Conservation (phyloP, 2,888 invertebrate species). For the Tanypteryx hageni region DNA sequence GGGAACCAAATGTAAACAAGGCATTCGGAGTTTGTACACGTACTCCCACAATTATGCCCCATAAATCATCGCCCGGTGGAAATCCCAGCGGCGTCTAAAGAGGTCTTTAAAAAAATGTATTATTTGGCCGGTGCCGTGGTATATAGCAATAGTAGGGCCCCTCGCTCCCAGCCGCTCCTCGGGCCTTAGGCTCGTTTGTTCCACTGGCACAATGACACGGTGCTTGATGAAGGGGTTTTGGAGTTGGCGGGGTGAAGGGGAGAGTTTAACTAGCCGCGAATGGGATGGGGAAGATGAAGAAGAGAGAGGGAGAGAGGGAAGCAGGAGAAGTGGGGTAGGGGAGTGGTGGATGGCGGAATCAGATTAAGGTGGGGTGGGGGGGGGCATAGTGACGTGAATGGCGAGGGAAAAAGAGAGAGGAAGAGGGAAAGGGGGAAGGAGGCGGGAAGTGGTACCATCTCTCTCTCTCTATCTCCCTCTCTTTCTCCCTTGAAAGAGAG, state of each 20-base stretch:
- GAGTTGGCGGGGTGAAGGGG: neutral
- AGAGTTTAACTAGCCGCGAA: neutral
- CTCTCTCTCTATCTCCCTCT: neutral
- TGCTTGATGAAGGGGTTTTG: conserved; percentile 34
- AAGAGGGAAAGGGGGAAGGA: neutral
- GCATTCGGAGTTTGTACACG: neutral
- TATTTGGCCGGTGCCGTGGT: neutral
- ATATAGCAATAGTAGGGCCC: neutral
- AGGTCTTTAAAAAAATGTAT: neutral
- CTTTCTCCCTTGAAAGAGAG: no score
- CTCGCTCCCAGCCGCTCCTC: neutral
- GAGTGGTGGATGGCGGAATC: conserved; percentile 6
- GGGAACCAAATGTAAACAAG: conserved; percentile 9
- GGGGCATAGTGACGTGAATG: neutral
- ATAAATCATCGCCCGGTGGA: conserved; percentile 38
- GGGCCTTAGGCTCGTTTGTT: conserved; percentile 5
- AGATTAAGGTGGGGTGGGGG: neutral
- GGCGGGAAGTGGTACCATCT: conserved; percentile 9
- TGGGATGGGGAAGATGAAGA: neutral
- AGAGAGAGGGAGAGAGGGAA: neutral
- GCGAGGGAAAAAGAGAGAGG: neutral
- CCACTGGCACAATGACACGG: conserved; percentile 63
- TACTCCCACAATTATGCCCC: conserved; percentile 48
- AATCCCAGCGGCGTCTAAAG: conserved; percentile 12
- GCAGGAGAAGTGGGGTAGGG: neutral